Evolutionary conservation across 2,797 vertebrate species (phyloP).

Genomic region (Myripristis murdjan): DNA sequence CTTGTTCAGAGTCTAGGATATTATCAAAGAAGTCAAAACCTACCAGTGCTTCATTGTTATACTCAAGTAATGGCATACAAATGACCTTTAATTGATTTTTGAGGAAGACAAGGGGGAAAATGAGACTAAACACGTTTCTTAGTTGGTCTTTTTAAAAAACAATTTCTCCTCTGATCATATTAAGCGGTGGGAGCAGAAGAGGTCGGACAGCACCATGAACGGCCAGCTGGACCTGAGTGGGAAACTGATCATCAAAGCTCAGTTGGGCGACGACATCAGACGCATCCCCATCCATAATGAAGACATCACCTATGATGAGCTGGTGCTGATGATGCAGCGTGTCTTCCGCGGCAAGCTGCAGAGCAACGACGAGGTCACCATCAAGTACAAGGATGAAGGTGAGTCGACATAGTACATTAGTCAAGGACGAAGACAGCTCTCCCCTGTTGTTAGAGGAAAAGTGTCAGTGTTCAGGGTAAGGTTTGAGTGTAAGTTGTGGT

Average conservation of each 20-base stretch:
- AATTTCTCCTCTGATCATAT: constrained; percentile 3
- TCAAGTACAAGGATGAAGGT: constrained; percentile 99
- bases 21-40: neutral
- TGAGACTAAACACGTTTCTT: neutral
- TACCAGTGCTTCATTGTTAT: neutral
- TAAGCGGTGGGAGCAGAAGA: constrained; percentile 73
- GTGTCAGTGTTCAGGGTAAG: neutral
- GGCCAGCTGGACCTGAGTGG: constrained; percentile 98
- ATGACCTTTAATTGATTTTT: neutral
- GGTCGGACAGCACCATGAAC: constrained; percentile 90
- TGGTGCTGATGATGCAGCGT: constrained; percentile 99
- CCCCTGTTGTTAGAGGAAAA: neutral
- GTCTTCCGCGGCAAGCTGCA: constrained; percentile 98
- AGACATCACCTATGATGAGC: constrained; percentile 98
- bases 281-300: constrained; percentile 99
- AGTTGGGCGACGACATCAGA: constrained; percentile 97
- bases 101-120: neutral
- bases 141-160: constrained; percentile 11
- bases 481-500: neutral
- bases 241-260: constrained; percentile 99
- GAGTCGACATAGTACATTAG: constrained; percentile 15
- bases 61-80: neutral
- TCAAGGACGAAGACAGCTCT: neutral
- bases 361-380: constrained; percentile 97
- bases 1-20: no score